Base-by-base conservation (phyloP, 2,113 vertebrate genomes). In the Melozone crissalis region DNA sequence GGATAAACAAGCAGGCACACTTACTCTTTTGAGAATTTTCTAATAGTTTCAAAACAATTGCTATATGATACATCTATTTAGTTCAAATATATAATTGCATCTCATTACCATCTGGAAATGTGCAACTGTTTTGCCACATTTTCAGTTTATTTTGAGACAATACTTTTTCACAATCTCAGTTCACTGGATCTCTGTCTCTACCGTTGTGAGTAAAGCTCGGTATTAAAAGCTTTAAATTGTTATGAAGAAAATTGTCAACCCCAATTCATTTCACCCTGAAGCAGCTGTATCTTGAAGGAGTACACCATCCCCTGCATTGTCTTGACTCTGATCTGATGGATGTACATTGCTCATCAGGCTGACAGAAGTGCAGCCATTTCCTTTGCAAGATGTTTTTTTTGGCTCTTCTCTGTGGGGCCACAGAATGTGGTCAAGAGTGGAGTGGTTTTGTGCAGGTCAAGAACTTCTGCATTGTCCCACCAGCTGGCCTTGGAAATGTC, bases 1-100 rank as follows among this genome's bases (percentile, higher is more conserved):
- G n/a, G 23, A 7, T 33, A 90, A 97, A 87, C 30, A 80, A 87
- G 51, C 46, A 51, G 35, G 31, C 84, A 94, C 59, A 71, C 65
- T 95, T 94, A 91, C 79, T 85, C 55, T 61, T 37, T 63, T 80
- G 79, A 93, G 90, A 15, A 61, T 43, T 79, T 95, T 93, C 76
- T 96, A 87, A 81, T 71, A 91, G 71, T 74, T 85, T 82, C 83
- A 82, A 91, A 97, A 78, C 5, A 85, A 81, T 93, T 97, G 66
- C 49, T 86, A 35, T 72, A 31, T 63, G 84, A 67, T 88, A 67
- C 35, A 75, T 93, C 68, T 94, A 58, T 85, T 96, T 63, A 33
- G 49, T 87, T 95, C 65, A 91, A 62, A 93, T 93, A 83, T 89
- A 87, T 94, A 93, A 76, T 37, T 86, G 21, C 52, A 84, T 86